Evolutionary conservation across 1,140 invertebrate species (phyloP).

Genomic region (Caenorhabditis elegans): WBcel235 BX284602.5:4638001-4638500

Average conservation of each 20-base stretch:
- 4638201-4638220: slow-evolving; percentile 34
- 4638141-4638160: too few species aligned
- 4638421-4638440: too few species aligned
- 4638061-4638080: too few species aligned
- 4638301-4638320: slow-evolving; percentile 25
- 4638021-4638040: too few species aligned
- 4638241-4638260: slow-evolving; percentile 33
- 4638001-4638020: neutral
- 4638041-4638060: too few species aligned
- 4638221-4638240: slow-evolving; percentile 36
- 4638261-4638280: slow-evolving; percentile 24
- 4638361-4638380: neutral
- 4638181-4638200: neutral
- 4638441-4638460: too few species aligned
- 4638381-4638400: neutral
- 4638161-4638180: neutral
- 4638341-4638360: neutral
- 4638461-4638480: too few species aligned
- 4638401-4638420: too few species aligned
- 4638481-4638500: too few species aligned
- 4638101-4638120: too few species aligned
- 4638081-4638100: too few species aligned
- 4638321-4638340: neutral
- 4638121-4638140: too few species aligned
- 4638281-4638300: slow-evolving; percentile 2